Evolutionary conservation across 2,113 vertebrate genomes (phyloP), one percentile per base, ranked within the genome.

Genomic region (Plestiodon gilberti): DNA sequence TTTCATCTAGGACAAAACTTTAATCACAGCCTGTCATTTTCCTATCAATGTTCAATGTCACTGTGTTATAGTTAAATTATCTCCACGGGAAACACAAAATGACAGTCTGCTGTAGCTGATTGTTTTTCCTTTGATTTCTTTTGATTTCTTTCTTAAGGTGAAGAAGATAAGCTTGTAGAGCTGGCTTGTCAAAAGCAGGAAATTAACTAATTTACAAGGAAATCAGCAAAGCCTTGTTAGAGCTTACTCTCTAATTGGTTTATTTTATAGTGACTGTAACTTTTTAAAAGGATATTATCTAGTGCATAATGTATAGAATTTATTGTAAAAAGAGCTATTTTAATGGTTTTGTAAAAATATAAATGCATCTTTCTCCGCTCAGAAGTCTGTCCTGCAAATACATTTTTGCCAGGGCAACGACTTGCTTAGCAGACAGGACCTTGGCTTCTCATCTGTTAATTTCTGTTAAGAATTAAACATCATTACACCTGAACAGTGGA

Each of bases 1-100:
- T 95, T 93, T 94, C 93, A 92, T 78, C 87, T 87, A 55, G 89
- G 61, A 81, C 84, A 93, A 89, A 95, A 95, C 92, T 95, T 94
- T 86, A 94, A 96, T 92, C 93, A 90, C 0, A 0, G 93, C 88
- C 94, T 95, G 94, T 94, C 95, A 95, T 92, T 89, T 91, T 94
- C 92, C 95, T 95, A 94, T 92, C 95, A 96, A 94, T 94, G 95
- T 96, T 95, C 95, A 95, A 0, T 87, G 89, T 87, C 78, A 84
- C 81, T 22, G 40, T 84, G 65, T 89, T 93, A 86, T 80, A 90
- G 91, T 89, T 95, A 93, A 95, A 96, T 95, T 95, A 95, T 93
- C 90, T 95, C 94, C 75, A 90, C 88, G 95, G 92, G 95, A 95
- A 95, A 91, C 92, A 94, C 87, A 89, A 89, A 93, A 93, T 91